Percentiles rank a stretch among this genome's conserved stretches.
phyloP scores from a whole-genome alignment of 2,888 invertebrate species.

The Lasioglossum vierecki region DNA sequence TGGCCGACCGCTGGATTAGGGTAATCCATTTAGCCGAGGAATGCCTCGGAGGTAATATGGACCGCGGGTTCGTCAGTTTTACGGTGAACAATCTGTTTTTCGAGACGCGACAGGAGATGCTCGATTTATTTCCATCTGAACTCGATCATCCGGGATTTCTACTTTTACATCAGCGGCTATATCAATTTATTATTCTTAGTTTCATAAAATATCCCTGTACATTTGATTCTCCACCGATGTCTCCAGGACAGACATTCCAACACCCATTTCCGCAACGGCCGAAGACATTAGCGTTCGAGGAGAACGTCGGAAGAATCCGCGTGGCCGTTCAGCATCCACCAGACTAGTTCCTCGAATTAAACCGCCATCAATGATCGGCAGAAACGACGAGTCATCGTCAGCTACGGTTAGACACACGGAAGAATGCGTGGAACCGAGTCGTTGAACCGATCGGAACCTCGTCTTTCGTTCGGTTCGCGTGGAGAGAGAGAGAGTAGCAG shows the following conservation, averaged over 20 bases:
- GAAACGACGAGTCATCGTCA: not conserved
- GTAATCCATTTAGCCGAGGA: not conserved
- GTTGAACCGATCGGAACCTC: not conserved
- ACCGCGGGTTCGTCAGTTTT: not conserved
- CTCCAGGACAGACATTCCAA: not conserved
- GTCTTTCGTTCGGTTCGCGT: slow-evolving; percentile 5
- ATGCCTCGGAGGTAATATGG: not conserved
- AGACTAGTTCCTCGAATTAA: not conserved
- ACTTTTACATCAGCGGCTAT: not conserved
- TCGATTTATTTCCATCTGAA: not conserved
- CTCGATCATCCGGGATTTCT: not conserved
- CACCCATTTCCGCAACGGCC: not conserved
- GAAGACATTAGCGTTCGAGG: not conserved
- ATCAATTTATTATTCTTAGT: too few species aligned
- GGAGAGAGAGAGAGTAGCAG: slow-evolving; percentile 4
- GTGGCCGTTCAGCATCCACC: not conserved
- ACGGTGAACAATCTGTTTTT: not conserved
- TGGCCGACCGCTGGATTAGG: not conserved
- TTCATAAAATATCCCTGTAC: too few species aligned
- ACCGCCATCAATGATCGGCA: not conserved
- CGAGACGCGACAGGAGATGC: not conserved
- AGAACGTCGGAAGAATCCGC: not conserved
- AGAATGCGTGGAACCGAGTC: not conserved
- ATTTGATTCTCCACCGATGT: not conserved
- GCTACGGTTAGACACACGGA: not conserved